Evolutionary conservation across 2,797 vertebrate genomes (phyloP).

Genomic region (Gymnothorax javanicus): DNA sequence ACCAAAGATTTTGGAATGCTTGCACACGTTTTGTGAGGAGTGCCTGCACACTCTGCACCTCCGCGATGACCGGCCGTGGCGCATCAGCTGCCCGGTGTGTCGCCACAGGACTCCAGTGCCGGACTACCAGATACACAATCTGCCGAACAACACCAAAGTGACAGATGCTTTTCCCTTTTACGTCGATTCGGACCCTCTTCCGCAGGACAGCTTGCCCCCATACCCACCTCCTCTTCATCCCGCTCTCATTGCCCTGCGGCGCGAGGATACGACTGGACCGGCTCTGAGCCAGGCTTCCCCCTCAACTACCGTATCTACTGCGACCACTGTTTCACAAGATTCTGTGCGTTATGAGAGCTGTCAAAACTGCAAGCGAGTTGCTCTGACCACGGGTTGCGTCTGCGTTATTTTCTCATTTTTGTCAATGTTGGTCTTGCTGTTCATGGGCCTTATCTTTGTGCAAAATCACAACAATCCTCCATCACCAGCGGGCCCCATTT

Average conservation of each 20-base stretch:
- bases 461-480: slow-evolving; percentile 85
- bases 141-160: slow-evolving; percentile 92
- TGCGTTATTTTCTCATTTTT: slow-evolving; percentile 92
- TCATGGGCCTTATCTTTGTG: slow-evolving; percentile 94
- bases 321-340: slow-evolving; percentile 78
- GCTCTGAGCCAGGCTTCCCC: slow-evolving; percentile 65
- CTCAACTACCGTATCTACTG: slow-evolving; percentile 75
- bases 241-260: slow-evolving; percentile 69
- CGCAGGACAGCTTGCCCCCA: slow-evolving; percentile 83
- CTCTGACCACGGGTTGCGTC: slow-evolving; percentile 88
- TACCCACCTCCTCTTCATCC: slow-evolving; percentile 75
- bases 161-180: slow-evolving; percentile 86
- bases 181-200: slow-evolving; percentile 83
- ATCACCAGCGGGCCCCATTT: slow-evolving; percentile 89
- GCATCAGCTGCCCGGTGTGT: slow-evolving; percentile 86
- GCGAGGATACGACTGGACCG: slow-evolving; percentile 68
- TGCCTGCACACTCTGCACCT: slow-evolving; percentile 89
- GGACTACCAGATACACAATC: slow-evolving; percentile 83
- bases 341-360: slow-evolving; percentile 83
- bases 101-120: slow-evolving; percentile 90
- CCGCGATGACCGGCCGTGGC: slow-evolving; percentile 79
- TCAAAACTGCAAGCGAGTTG: slow-evolving; percentile 86
- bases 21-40: slow-evolving; percentile 96
- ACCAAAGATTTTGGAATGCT: slow-evolving; percentile 89
- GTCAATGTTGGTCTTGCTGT: slow-evolving; percentile 91